Percentiles rank a stretch among this genome's conserved stretches.
Evolutionary conservation across 2,888 invertebrate species (phyloP).

Genomic region (Cerastis rubricosa): DNA sequence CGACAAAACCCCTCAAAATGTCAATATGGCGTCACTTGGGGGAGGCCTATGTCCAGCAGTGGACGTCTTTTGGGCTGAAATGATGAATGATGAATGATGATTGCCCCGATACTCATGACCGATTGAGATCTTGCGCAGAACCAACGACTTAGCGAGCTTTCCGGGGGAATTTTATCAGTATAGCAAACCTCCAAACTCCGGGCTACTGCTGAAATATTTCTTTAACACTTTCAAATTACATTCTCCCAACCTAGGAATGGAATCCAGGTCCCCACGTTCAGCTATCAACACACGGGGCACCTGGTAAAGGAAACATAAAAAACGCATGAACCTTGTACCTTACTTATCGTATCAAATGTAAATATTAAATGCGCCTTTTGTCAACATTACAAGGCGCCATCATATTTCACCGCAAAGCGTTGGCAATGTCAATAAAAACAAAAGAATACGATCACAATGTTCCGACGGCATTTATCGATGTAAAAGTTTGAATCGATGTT

Average conservation of each 20-base stretch:
- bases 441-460: conserved; percentile 24
- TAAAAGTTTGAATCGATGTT: conserved; percentile 19
- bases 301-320: no score
- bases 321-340: no score
- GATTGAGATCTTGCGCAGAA: background rate
- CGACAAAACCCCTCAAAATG: no score
- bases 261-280: background rate
- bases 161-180: background rate
- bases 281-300: no score
- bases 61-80: no score
- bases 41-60: no score
- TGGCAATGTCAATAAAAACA: conserved; percentile 32
- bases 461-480: conserved; percentile 8
- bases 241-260: background rate
- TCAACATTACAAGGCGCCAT: conserved; percentile 28
- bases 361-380: conserved; percentile 22
- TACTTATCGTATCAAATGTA: conserved; percentile 28
- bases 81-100: no score
- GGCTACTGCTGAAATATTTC: background rate
- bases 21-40: no score
- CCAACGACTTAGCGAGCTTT: background rate
- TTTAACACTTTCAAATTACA: background rate
- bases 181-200: background rate
- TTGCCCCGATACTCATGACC: background rate
- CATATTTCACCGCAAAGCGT: conserved; percentile 40